phyloP scores from a whole-genome alignment of 2,888 invertebrate genomes.

The Leptinotarsa rubiginosa region DNA sequence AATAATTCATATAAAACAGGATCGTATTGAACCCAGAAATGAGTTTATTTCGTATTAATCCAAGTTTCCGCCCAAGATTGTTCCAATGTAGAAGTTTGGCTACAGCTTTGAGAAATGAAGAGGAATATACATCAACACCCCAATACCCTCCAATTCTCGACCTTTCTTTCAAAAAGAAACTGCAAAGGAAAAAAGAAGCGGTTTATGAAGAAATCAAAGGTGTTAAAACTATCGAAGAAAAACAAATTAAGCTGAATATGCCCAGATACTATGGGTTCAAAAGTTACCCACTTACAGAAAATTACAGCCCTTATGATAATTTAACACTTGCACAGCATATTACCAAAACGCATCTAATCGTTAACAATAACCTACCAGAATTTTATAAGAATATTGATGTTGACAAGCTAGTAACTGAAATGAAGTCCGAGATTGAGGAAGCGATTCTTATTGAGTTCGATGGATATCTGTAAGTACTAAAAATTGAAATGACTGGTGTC shows the following conservation, averaged over 20 bases:
- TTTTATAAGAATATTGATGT: slow-evolving; percentile 67
- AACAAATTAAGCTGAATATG: slow-evolving; percentile 85
- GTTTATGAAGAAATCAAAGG: slow-evolving; percentile 73
- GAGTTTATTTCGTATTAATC: slow-evolving; percentile 36
- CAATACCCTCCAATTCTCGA: slow-evolving; percentile 76
- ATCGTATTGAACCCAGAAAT: slow-evolving; percentile 25
- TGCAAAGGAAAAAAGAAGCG: slow-evolving; percentile 65
- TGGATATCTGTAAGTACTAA: slow-evolving; percentile 68
- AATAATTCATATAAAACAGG: too few species aligned
- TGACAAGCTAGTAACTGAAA: slow-evolving; percentile 65
- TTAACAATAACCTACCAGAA: slow-evolving; percentile 72
- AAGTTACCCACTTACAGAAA: slow-evolving; percentile 73
- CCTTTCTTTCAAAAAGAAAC: slow-evolving; percentile 67
- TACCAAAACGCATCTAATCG: slow-evolving; percentile 81
- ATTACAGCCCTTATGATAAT: slow-evolving; percentile 75
- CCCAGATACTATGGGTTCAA: slow-evolving; percentile 85
- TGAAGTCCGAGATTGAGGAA: slow-evolving; percentile 75
- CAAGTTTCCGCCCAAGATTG: slow-evolving; percentile 23
- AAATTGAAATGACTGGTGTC: not conserved
- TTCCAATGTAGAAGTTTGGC: slow-evolving; percentile 31
- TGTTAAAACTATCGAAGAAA: slow-evolving; percentile 83
- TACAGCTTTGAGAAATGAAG: slow-evolving; percentile 47
- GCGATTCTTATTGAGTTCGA: slow-evolving; percentile 73
- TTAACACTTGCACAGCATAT: slow-evolving; percentile 78
- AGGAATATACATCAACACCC: slow-evolving; percentile 63